phyloP scores from a whole-genome alignment of 2,888 invertebrate species.

The Flexamia atlantica region DNA sequence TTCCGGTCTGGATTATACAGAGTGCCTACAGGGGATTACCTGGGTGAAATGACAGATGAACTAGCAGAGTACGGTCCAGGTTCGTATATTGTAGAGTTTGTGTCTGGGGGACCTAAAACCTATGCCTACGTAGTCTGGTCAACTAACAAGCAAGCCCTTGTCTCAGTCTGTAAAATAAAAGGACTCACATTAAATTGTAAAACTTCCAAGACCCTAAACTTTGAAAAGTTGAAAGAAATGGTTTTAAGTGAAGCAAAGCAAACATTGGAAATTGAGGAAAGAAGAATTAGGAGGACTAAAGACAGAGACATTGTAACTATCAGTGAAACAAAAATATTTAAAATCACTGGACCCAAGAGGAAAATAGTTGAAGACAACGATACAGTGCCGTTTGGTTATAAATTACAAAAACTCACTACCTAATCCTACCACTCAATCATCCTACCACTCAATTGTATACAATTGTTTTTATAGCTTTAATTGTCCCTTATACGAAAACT shows the following conservation, averaged over 20 bases:
- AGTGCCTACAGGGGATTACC: constrained; percentile 61
- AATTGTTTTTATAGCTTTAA: too few species aligned
- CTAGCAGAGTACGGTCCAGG: constrained; percentile 52
- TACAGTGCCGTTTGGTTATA: constrained; percentile 41
- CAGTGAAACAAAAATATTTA: constrained; percentile 46
- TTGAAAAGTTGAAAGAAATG: constrained; percentile 34
- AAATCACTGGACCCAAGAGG: constrained; percentile 53
- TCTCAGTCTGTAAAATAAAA: constrained; percentile 28
- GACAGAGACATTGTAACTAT: constrained; percentile 53
- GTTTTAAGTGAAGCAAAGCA: not conserved
- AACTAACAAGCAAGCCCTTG: not conserved
- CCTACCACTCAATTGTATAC: too few species aligned
- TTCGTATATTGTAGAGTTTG: constrained; percentile 56
- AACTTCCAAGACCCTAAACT: constrained; percentile 22
- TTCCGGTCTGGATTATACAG: constrained; percentile 25
- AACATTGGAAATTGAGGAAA: constrained; percentile 6
- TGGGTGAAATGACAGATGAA: constrained; percentile 60
- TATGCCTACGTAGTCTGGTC: constrained; percentile 58
- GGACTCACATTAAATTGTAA: constrained; percentile 46
- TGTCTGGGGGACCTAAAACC: constrained; percentile 61
- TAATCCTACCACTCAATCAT: too few species aligned
- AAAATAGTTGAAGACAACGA: constrained; percentile 24
- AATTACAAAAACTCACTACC: constrained; percentile 2
- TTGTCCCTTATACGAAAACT: too few species aligned
- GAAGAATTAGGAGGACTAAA: constrained; percentile 46